Base-by-base conservation (phyloP, 2,888 invertebrate genomes). In the Andrena bicolor region DNA sequence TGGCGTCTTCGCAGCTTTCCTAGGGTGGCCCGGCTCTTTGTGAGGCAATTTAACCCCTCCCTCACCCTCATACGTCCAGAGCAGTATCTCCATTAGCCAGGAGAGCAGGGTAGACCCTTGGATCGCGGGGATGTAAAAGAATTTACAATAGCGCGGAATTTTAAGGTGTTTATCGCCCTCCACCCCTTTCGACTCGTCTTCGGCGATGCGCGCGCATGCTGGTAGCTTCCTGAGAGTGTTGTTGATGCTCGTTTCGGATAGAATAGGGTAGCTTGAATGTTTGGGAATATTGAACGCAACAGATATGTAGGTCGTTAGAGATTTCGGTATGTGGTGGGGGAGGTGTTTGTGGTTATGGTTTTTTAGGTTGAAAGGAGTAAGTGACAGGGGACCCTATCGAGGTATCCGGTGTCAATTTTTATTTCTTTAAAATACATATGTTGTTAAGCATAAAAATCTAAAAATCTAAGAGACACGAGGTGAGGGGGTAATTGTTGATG, bases 1-100 rank as follows among this genome's bases (percentile, higher is more conserved):
- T 68, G 76, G 61, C 75, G 77, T 82, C 85, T 84, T 82, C 66
- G 74, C 63, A 30, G 53, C 58, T 71, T 80, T 72, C 82, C 68
- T 69, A 63, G 60, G 53, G 68, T 60, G 60, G 35, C 63, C 65
- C 74, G 75, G 51, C 63, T 28, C 35, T 74, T 71, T 28, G 66
- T 56, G 71, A 75, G 75, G 71, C 69, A 84, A 86, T 86, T 87
- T 79, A 41, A 41, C 13, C 41, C 16, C 41, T 41, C 4, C 16
- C 16, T 16, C 41, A 82, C 82, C 56, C 51, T 56, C 32, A 23
- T 35, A 30, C 49, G 77, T 80, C n/a, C 77, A 72, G 53, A 66
- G 63, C 16, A 68, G 68, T 68, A 80, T 77, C 80, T 80, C 68
- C 72, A 72, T 77, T 76, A 80, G 66, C 61, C 26, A 41, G 48